Evolutionary conservation across 2,113 vertebrate genomes (phyloP).

Genomic region (Noctilio leporinus): DNA sequence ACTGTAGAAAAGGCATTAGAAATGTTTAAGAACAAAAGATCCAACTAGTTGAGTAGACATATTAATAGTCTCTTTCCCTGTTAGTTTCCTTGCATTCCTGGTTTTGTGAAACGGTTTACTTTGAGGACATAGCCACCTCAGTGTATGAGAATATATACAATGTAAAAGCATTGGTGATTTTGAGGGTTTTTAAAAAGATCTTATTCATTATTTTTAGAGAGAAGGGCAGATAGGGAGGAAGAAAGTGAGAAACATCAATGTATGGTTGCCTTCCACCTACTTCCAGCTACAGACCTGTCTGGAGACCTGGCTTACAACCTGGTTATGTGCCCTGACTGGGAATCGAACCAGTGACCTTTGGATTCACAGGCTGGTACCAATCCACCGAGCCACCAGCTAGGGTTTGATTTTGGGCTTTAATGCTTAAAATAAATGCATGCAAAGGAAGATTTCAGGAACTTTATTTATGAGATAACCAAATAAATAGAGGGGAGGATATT

Average conservation of each 20-base stretch:
- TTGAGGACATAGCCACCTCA: background rate
- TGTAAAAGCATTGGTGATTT: background rate
- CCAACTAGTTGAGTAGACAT: background rate
- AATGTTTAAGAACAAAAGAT: background rate
- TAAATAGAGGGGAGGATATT: background rate
- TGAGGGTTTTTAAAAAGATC: no score
- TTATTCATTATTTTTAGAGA: no score
- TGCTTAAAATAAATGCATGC: background rate
- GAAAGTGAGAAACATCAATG: no score
- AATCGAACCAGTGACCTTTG: no score
- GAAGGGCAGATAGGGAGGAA: no score
- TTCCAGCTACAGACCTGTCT: no score
- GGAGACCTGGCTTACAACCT: no score
- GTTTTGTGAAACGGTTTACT: background rate
- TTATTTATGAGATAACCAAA: background rate
- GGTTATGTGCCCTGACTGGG: no score
- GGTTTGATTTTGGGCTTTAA: no score
- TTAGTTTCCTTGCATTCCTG: background rate
- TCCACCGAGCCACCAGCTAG: no score
- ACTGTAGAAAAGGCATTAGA: background rate
- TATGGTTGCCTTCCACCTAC: no score
- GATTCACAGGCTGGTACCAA: no score
- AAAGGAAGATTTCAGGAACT: background rate
- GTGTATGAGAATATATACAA: background rate
- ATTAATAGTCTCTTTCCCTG: background rate